These are phyloP conservation scores for Vimba vimba DNA, from an alignment of 2,113 vertebrate species.

Conservation along the genomic window DNA sequence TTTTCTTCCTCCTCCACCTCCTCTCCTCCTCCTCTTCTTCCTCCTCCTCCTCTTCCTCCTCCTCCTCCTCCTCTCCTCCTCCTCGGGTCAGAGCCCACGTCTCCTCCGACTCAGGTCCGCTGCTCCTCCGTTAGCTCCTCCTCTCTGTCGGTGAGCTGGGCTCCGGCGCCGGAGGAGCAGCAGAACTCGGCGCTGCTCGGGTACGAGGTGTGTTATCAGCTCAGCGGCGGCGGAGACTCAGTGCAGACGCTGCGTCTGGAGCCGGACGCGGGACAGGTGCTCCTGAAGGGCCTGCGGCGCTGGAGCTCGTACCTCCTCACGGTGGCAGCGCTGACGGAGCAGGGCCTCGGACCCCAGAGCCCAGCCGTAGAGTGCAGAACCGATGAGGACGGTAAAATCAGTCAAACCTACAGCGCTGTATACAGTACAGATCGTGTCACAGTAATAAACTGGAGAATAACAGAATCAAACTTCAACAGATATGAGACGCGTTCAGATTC, in stretches of 20 bases:
- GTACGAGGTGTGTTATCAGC: constrained; percentile 87
- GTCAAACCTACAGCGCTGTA: too few relatives aligned
- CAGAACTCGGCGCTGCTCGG: constrained; percentile 88
- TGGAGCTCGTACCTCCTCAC: constrained; percentile 94
- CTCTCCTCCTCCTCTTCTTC: too few relatives aligned
- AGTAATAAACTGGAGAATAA: too few relatives aligned
- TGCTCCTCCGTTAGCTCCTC: constrained; percentile 87
- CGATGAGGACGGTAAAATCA: constrained; percentile 88
- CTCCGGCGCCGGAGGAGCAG: constrained; percentile 84
- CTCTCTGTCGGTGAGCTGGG: constrained; percentile 95
- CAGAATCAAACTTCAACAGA: too few relatives aligned
- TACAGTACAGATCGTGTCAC: too few relatives aligned
- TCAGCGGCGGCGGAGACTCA: constrained; percentile 75
- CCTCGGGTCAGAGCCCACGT: constrained; percentile 85
- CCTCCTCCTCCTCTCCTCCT: constrained; percentile 30
- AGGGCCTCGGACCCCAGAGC: constrained; percentile 88
- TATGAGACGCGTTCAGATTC: too few relatives aligned
- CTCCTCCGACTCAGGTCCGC: constrained; percentile 90
- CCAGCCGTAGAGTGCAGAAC: constrained; percentile 85
- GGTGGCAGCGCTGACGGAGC: constrained; percentile 82
- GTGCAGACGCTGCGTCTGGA: constrained; percentile 61
- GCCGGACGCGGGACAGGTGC: constrained; percentile 79
- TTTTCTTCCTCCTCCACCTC: too few relatives aligned
- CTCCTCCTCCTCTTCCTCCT: constrained; percentile 30
- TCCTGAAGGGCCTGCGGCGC: constrained; percentile 87